These are phyloP conservation scores for Lithobates pipiens DNA, from an alignment of 2,797 vertebrate genomes.

Conservation along the genomic window DNA sequence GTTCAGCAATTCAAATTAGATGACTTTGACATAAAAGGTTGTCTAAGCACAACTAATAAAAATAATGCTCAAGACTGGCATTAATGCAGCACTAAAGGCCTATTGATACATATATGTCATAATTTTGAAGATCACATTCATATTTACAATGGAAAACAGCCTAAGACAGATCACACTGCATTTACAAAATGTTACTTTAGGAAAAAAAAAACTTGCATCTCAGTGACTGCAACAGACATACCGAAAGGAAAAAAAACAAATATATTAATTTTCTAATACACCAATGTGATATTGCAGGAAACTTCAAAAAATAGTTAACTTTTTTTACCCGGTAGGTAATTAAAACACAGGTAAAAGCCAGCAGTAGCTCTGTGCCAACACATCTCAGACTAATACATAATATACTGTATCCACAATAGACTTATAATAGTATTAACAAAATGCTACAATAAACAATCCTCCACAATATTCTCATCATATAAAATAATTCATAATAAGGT, in stretches of 20 bases:
- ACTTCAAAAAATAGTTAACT: background rate
- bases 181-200: background rate
- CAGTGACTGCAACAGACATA: too few relatives aligned
- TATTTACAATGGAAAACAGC: background rate
- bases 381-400: too few relatives aligned
- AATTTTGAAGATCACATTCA: background rate
- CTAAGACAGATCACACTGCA: background rate
- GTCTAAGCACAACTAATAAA: constrained; percentile 18
- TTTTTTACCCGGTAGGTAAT: background rate
- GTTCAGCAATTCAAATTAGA: constrained; percentile 32
- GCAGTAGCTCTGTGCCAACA: too few relatives aligned
- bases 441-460: too few relatives aligned
- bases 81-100: constrained; percentile 31
- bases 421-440: too few relatives aligned
- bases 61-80: constrained; percentile 24
- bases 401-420: too few relatives aligned
- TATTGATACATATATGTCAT: constrained; percentile 11
- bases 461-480: too few relatives aligned
- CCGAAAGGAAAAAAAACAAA: background rate
- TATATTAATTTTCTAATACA: background rate
- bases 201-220: too few relatives aligned
- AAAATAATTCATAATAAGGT: too few relatives aligned
- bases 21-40: constrained; percentile 12
- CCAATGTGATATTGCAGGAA: background rate
- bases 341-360: background rate